Conservation (phyloP, 2,888 invertebrate genomes). For the Lepeophtheirus nordmannii region DNA sequence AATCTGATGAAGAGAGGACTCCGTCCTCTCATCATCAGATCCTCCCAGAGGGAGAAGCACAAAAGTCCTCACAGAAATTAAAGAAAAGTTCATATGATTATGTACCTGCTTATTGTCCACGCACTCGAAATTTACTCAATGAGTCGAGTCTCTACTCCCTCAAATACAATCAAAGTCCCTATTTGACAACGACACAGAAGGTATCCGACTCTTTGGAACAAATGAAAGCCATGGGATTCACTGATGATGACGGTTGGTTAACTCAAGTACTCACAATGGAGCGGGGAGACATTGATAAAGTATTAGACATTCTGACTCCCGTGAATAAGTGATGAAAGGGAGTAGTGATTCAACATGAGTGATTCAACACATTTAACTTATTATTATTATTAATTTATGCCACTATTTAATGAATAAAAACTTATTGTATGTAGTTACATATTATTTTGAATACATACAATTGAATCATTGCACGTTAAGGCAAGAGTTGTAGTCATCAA, state of each 20-base stretch:
- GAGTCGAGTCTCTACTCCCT: background rate
- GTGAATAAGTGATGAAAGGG: background rate
- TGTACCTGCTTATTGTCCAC: background rate
- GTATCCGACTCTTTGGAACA: conserved; percentile 41
- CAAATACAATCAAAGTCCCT: background rate
- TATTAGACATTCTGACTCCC: conserved; percentile 45
- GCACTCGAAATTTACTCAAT: background rate
- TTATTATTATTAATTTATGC: too few relatives aligned
- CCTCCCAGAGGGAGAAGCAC: too few relatives aligned
- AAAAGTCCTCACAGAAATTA: too few relatives aligned
- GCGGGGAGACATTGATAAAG: conserved; percentile 50
- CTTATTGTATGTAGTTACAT: too few relatives aligned
- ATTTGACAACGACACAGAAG: background rate
- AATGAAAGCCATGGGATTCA: conserved; percentile 66
- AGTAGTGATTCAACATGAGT: too few relatives aligned
- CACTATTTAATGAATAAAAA: too few relatives aligned
- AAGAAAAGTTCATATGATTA: background rate
- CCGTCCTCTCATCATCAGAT: background rate
- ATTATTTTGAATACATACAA: too few relatives aligned
- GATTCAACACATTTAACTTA: too few relatives aligned
- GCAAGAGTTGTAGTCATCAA: too few relatives aligned
- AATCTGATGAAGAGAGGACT: background rate
- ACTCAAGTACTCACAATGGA: conserved; percentile 48
- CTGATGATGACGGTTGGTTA: conserved; percentile 57
- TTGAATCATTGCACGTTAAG: too few relatives aligned